A percentile compares a stretch with the other conserved stretches of the same genome.
These are phyloP conservation scores for Tetragonula carbonaria DNA, from an alignment of 2,888 invertebrate species.

Conservation along the genomic window DNA sequence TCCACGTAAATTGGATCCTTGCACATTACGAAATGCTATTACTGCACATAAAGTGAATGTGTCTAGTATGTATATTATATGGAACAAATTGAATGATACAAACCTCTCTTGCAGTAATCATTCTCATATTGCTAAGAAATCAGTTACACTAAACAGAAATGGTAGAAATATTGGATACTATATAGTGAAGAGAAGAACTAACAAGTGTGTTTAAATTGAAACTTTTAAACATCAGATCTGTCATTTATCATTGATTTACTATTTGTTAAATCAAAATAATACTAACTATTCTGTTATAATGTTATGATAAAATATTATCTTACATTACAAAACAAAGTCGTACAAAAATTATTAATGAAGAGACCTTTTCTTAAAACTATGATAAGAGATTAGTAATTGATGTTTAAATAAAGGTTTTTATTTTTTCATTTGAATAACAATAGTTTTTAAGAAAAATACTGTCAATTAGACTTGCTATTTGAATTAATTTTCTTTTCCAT, in stretches of 20 bases:
- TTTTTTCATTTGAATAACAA: constrained; percentile 75
- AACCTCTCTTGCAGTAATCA: constrained; percentile 70
- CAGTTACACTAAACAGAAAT: constrained; percentile 64
- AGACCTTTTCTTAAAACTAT: constrained; percentile 3
- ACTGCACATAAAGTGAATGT: constrained; percentile 86
- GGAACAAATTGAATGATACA: constrained; percentile 77
- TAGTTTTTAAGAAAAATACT: constrained; percentile 68
- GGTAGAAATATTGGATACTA: constrained; percentile 77
- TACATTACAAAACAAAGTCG: background rate
- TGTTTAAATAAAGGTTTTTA: constrained; percentile 63
- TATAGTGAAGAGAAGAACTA: constrained; percentile 71
- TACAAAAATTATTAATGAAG: background rate
- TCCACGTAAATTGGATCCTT: constrained; percentile 84
- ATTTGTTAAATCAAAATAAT: constrained; percentile 1
- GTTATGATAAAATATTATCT: background rate
- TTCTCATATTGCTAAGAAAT: constrained; percentile 64
- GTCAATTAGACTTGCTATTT: constrained; percentile 74
- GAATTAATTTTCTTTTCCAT: constrained; percentile 22
- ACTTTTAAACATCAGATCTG: constrained; percentile 18
- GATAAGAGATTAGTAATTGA: constrained; percentile 32
- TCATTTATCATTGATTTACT: constrained; percentile 44
- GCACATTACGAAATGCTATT: constrained; percentile 85
- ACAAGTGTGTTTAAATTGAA: constrained; percentile 63
- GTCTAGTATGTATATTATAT: constrained; percentile 83
- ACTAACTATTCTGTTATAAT: constrained; percentile 1